These are phyloP conservation scores for Synanthedon formicaeformis DNA, from an alignment of 2,888 invertebrate genomes.

Conservation along the genomic window DNA sequence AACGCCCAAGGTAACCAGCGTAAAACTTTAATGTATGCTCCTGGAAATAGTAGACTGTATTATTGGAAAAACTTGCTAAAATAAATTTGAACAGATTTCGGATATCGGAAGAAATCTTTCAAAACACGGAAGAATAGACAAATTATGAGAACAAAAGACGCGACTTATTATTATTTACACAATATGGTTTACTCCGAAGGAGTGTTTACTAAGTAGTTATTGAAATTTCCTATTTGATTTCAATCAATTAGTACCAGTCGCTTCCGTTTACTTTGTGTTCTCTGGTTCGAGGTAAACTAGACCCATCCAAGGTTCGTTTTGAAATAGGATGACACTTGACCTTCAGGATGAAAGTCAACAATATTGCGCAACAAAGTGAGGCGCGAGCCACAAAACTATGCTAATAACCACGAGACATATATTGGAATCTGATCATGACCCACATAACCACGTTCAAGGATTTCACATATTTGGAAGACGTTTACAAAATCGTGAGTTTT, in stretches of 20 bases:
- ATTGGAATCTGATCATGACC: conserved; percentile 66
- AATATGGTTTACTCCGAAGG: background rate
- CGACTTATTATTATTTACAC: too few species aligned
- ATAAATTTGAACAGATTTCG: too few species aligned
- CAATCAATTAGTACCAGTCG: conserved; percentile 50
- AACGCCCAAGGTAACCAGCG: too few species aligned
- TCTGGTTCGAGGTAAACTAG: conserved; percentile 60
- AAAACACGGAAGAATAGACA: too few species aligned
- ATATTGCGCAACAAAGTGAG: conserved; percentile 58
- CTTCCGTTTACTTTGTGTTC: conserved; percentile 55
- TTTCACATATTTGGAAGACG: conserved; percentile 67
- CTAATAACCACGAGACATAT: conserved; percentile 62
- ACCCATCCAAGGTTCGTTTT: conserved; percentile 63
- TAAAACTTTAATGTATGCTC: too few species aligned
- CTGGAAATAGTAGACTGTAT: too few species aligned
- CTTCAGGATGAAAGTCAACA: conserved; percentile 71
- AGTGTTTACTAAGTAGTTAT: background rate
- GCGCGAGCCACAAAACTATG: conserved; percentile 54
- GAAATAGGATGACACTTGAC: conserved; percentile 71
- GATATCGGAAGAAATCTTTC: too few species aligned
- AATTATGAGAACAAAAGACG: too few species aligned
- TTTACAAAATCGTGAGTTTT: conserved; percentile 44
- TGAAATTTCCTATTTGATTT: conserved; percentile 22
- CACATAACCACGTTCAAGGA: conserved; percentile 65
- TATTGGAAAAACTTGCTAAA: too few species aligned